Conservation (phyloP, 2,888 invertebrate genomes). For the Ophion ventricosus region DNA sequence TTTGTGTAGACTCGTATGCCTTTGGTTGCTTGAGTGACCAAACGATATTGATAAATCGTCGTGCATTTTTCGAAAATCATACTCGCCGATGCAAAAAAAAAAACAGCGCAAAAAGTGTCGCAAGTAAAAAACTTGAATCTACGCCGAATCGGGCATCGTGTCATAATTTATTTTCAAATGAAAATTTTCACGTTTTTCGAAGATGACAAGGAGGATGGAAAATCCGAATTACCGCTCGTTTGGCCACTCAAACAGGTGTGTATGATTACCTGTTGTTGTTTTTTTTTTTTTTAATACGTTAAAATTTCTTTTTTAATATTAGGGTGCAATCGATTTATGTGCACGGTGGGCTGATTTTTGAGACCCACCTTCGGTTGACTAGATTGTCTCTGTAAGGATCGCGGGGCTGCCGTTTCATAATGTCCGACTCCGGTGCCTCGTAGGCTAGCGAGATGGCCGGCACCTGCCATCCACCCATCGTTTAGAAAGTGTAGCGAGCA, state of each 20-base stretch:
- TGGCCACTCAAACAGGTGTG: slow-evolving; percentile 2
- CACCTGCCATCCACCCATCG: slow-evolving; percentile 87
- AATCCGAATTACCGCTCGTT: slow-evolving; percentile 40
- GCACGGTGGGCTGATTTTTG: slow-evolving; percentile 80
- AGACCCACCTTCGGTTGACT: slow-evolving; percentile 98
- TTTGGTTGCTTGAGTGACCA: slow-evolving; percentile 15
- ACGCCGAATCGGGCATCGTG: background rate
- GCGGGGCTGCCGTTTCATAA: slow-evolving; percentile 99
- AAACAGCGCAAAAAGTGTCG: background rate
- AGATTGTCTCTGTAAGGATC: slow-evolving; percentile 99
- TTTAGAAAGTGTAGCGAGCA: slow-evolving; percentile 74
- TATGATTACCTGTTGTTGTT: background rate
- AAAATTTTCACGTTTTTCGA: background rate
- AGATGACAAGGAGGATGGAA: background rate
- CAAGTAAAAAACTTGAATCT: background rate
- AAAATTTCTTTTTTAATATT: slow-evolving; percentile 26
- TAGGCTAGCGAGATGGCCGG: slow-evolving; percentile 99
- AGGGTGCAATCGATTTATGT: slow-evolving; percentile 63
- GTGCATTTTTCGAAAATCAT: background rate
- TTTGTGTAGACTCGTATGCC: background rate
- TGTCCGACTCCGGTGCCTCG: slow-evolving; percentile 99
- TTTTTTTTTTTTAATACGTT: background rate
- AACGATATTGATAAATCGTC: slow-evolving; percentile 34
- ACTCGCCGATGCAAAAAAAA: background rate
- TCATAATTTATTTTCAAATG: background rate